A percentile compares a stretch with the other conserved stretches of the same genome.
phyloP scores from a whole-genome alignment of 1,140 invertebrate genomes.

The Drosophila subpulchrella region DNA sequence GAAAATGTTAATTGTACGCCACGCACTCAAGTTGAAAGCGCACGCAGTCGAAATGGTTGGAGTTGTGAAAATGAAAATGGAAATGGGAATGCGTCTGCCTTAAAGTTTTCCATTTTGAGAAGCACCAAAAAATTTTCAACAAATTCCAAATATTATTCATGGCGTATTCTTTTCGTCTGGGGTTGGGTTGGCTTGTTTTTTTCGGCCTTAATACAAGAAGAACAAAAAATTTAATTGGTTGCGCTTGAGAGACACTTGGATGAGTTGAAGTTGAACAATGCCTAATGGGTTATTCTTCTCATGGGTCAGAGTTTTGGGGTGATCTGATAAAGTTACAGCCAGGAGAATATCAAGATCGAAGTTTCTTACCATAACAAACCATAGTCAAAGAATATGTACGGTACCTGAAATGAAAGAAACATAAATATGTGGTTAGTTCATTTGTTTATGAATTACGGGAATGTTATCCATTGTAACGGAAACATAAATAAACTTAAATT shows the following conservation, averaged over 20 bases:
- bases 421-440: background rate
- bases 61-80: conserved; percentile 28
- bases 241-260: conserved; percentile 65
- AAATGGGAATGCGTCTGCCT: conserved; percentile 38
- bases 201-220: conserved; percentile 40
- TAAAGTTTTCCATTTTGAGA: conserved; percentile 46
- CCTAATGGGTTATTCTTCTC: conserved; percentile 52
- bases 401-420: conserved; percentile 43
- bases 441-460: background rate
- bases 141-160: conserved; percentile 67
- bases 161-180: conserved; percentile 24
- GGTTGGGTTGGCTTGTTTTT: conserved; percentile 11
- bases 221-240: conserved; percentile 75
- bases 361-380: conserved; percentile 17
- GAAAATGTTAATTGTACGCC: conserved; percentile 74
- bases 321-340: conserved; percentile 19
- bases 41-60: conserved; percentile 52
- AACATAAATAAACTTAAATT: too few relatives aligned
- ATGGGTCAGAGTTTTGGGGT: conserved; percentile 6
- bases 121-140: conserved; percentile 13
- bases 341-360: conserved; percentile 32
- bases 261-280: conserved; percentile 44
- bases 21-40: conserved; percentile 76
- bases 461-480: too few relatives aligned
- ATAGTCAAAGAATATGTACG: too few relatives aligned